These are phyloP conservation scores for Glyptemys insculpta DNA, from an alignment of 2,797 vertebrate genomes.

Conservation along the genomic window DNA sequence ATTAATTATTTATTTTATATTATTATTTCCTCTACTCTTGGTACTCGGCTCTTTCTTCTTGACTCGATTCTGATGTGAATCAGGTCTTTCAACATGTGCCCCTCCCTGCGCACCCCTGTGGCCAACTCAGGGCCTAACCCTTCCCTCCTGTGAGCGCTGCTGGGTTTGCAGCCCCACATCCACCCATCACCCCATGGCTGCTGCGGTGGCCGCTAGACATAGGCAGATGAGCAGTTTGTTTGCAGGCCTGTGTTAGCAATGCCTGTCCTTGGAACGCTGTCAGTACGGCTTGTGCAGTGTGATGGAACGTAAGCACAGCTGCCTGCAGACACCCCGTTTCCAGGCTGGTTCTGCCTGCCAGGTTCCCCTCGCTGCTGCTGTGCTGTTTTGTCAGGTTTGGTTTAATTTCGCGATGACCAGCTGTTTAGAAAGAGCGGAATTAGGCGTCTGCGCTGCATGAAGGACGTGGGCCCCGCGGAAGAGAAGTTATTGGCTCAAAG, in stretches of 20 bases:
- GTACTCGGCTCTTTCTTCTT: no score
- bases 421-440: background rate
- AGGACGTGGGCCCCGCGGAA: background rate
- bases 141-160: background rate
- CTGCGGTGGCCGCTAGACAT: no score
- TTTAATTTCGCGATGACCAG: fast-evolving
- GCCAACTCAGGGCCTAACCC: background rate
- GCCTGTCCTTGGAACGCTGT: background rate
- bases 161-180: no score
- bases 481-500: constrained; percentile 60
- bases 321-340: background rate
- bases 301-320: background rate
- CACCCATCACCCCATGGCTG: no score
- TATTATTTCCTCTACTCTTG: no score
- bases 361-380: fast-evolving
- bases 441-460: fast-evolving
- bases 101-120: no score
- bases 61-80: no score
- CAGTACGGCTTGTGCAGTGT: background rate
- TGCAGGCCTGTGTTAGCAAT: no score
- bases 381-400: background rate
- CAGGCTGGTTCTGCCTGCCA: fast-evolving
- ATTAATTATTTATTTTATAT: no score
- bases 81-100: no score
- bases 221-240: no score